A percentile compares a stretch with the other conserved stretches of the same genome.
These are phyloP conservation scores for Protosalanx chinensis DNA, from an alignment of 2,797 vertebrate species.

Conservation along the genomic window DNA sequence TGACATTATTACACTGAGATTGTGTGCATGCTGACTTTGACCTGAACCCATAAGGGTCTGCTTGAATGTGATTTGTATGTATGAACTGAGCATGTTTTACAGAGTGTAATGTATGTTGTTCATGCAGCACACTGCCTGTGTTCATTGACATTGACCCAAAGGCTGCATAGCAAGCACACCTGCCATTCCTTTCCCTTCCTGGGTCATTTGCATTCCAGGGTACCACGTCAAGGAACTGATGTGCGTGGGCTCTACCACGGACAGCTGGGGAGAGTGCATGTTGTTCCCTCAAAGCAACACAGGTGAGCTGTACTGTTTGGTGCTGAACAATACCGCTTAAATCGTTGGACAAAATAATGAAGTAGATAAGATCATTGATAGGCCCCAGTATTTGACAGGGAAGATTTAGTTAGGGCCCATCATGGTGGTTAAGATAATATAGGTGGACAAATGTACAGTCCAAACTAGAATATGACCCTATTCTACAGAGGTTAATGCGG, in stretches of 20 bases:
- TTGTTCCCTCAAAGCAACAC: slow-evolving; percentile 25
- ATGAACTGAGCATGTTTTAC: background rate
- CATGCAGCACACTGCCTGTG: background rate
- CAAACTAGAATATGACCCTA: too few relatives aligned
- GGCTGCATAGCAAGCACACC: background rate
- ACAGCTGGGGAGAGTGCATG: slow-evolving; percentile 60
- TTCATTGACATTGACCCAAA: background rate
- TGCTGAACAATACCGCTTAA: background rate
- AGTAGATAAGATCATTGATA: too few relatives aligned
- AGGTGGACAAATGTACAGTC: too few relatives aligned
- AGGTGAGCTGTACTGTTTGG: slow-evolving; percentile 42
- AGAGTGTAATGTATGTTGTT: background rate
- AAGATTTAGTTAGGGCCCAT: too few relatives aligned
- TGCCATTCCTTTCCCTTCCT: background rate
- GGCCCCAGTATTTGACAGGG: too few relatives aligned
- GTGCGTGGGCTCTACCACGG: slow-evolving; percentile 61
- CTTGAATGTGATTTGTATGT: background rate
- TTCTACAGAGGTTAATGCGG: too few relatives aligned
- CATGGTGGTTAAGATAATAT: too few relatives aligned
- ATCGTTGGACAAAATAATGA: background rate
- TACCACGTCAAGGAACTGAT: slow-evolving; percentile 46
- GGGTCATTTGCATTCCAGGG: slow-evolving; percentile 19
- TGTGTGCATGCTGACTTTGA: background rate
- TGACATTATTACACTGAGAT: background rate
- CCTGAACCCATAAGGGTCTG: background rate